Conservation (phyloP, 2,888 invertebrate species). For the Oithona nana region DNA sequence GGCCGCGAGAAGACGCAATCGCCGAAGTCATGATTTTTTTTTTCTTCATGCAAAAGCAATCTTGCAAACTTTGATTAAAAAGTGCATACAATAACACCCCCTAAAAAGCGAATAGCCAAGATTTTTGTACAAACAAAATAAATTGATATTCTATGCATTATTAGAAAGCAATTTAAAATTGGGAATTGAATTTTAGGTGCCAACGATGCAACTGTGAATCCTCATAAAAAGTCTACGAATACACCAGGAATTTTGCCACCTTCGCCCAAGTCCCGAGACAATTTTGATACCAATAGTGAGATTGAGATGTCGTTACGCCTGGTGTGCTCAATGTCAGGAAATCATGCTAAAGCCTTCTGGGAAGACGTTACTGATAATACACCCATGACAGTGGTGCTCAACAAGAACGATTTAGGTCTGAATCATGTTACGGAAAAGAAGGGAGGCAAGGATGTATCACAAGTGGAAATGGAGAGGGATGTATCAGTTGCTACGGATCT, state of each 20-base stretch:
- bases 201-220: not conserved
- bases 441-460: not conserved
- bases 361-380: constrained; percentile 16
- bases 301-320: constrained; percentile 5
- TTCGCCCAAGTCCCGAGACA: not conserved
- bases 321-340: constrained; percentile 17
- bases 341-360: constrained; percentile 2
- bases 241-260: not conserved
- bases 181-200: not conserved
- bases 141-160: no score
- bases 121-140: no score
- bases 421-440: not conserved
- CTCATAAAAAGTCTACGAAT: not conserved
- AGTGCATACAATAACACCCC: no score
- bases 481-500: not conserved
- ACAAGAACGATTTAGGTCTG: not conserved
- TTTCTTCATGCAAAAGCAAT: no score
- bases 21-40: no score
- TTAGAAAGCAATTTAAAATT: no score
- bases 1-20: no score
- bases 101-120: no score
- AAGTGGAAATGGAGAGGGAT: not conserved
- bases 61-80: no score
- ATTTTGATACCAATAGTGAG: not conserved
- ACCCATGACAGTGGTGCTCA: not conserved